Evolutionary conservation across 2,888 invertebrate species (phyloP), one percentile per base, ranked within the genome.

Genomic region (Meloe dianella): DNA sequence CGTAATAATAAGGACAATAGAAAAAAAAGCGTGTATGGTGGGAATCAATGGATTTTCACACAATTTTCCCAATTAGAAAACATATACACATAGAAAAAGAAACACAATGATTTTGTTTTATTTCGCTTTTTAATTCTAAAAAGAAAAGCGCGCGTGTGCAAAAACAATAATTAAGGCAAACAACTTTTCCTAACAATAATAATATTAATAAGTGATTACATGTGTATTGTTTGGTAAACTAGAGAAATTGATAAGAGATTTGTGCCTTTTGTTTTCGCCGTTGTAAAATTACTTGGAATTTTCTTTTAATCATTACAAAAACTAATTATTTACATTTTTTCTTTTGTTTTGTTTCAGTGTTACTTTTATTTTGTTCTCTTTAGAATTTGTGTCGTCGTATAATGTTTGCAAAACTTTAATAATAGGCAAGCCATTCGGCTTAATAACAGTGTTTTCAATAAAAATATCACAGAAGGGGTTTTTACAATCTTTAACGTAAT

Each of bases 31-130:
- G 68, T 68, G 67, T 51, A 51, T 51, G 47, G 3, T 73, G 72
- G 72, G 73, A 72, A 74, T 62, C 56, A 69, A 68, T 70, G 38
- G 38, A 65, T 67, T 71, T 68, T 68, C 75, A 72, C 74, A 74
- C 69, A 67, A 64, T 70, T 75, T 71, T 72, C 73, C 63, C 66
- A 70, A n/a, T 70, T 70, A 22, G 10, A 51, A 51, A 51, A 51
- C 47, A 51, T 51, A 22, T 51, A 51, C 41, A 41, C 41, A 41
- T 35, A 41, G n/a, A n/a, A n/a, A n/a, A n/a, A n/a, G n/a, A n/a
- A 41, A 41, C 41, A 38, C 70, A 71, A 70, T 71, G 71, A 72
- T 4, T 51, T 51, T 8, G 2, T 51, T 20, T 22, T 62, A 60
- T 69, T 70, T 70, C 67, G 67, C 68, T 71, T 70, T 71, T 65